Evolutionary conservation across 2,888 invertebrate genomes (phyloP).

Genomic region (Drosophila merina): DNA sequence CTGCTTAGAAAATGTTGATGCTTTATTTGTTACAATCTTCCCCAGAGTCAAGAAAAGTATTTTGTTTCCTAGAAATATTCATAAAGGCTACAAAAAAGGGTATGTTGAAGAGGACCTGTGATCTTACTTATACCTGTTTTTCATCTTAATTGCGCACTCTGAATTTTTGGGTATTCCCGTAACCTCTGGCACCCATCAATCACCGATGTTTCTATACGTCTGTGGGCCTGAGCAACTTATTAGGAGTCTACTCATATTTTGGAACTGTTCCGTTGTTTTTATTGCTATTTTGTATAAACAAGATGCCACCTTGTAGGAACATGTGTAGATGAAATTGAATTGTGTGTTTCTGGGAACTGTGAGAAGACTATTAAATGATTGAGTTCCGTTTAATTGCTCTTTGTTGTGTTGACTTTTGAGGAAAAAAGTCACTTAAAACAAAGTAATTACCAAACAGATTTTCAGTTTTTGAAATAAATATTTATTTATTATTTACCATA

Average conservation of each 20-base stretch:
- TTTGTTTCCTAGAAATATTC: too few species aligned
- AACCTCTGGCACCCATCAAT: slow-evolving; percentile 31
- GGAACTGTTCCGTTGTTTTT: slow-evolving; percentile 30
- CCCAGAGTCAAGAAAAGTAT: too few species aligned
- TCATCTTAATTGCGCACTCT: slow-evolving; percentile 12
- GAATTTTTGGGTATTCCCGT: slow-evolving; percentile 23
- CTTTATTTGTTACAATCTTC: too few species aligned
- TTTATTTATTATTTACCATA: slow-evolving; percentile 52
- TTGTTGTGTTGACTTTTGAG: slow-evolving; percentile 2
- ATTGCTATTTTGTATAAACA: slow-evolving; percentile 28
- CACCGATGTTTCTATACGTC: slow-evolving; percentile 13
- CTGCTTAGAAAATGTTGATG: too few species aligned
- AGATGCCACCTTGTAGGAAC: slow-evolving; percentile 26
- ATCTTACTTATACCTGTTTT: slow-evolving; percentile 15
- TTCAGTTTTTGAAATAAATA: slow-evolving; percentile 38
- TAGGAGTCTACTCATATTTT: slow-evolving; percentile 40
- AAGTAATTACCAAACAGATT: neutral
- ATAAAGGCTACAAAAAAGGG: too few species aligned
- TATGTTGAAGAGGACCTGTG: neutral
- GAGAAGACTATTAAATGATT: slow-evolving; percentile 12
- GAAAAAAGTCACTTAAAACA: neutral
- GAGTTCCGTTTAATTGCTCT: neutral
- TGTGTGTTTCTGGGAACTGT: slow-evolving; percentile 47
- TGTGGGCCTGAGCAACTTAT: slow-evolving; percentile 27
- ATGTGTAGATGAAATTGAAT: slow-evolving; percentile 33